Evolutionary conservation across 2,113 vertebrate genomes (phyloP), one percentile per base, ranked within the genome.

Genomic region (Uria lomvia): DNA sequence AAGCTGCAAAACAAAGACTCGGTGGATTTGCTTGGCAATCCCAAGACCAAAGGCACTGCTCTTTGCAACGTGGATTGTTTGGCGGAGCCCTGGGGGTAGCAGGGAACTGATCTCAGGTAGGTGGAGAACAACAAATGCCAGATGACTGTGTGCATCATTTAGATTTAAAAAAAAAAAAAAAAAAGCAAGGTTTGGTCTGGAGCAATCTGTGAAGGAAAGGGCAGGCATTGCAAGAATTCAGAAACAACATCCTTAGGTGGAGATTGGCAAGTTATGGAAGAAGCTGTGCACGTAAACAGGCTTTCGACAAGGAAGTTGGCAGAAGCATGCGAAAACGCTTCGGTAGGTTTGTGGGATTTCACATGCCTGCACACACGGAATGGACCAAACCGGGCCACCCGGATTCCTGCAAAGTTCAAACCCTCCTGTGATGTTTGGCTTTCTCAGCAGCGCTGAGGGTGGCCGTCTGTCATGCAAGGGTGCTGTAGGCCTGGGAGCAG

Each of bases 201-300:
- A 82, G 62, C 15, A 75, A 13, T 62, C 45, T 15, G 49, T 7
- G 40, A 95, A 96, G 79, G 91, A 90, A 90, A 95, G 88, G 89
- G 92, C 81, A 94, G 87, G 86, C 78, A 88, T 82, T 62, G 71
- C 71, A 96, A 73, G 92, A 97, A 94, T 93, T 96, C 88, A 88
- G 84, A 56, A 97, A 94, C 76, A 94, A 95, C 89, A 85, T 92
- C 84, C 78, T 85, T 86, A 80, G 68, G 47, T 53, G 87, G 94
- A 96, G 87, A 49, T 62, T 73, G 90, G 81, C 71, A 50, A 63
- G 91, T 94, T 84, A n/a, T 58, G 74, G 94, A 71, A 88, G 90
- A 93, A 94, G 62, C 88, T 53, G 77, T 43, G 58, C 79, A 50
- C 4, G 5, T 89, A 95, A 95, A 91, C 89, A 94, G 86, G 52